Conservation (phyloP, 2,113 vertebrate genomes). For the Stegastes partitus region DNA sequence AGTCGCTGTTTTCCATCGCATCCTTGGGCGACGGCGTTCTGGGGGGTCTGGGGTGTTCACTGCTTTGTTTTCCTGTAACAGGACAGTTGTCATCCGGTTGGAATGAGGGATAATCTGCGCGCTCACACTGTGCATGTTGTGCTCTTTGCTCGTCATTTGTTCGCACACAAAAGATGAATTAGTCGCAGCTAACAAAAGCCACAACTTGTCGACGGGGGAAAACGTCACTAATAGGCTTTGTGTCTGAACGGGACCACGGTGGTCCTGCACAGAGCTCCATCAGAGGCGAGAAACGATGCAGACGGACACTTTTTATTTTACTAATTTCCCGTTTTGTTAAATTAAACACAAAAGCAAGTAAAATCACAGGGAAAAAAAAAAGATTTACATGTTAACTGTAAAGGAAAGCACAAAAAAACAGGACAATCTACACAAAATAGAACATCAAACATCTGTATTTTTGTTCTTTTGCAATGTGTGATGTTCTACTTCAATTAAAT, state of each 20-base stretch:
- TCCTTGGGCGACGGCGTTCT: slow-evolving; percentile 28
- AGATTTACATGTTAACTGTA: too few relatives aligned
- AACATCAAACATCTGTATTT: too few relatives aligned
- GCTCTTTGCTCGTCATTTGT: slow-evolving; percentile 48
- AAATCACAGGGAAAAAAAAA: too few relatives aligned
- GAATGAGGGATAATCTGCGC: slow-evolving; percentile 68
- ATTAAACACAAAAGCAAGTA: too few relatives aligned
- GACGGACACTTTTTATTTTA: too few relatives aligned
- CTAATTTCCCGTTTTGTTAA: too few relatives aligned
- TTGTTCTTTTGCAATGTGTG: too few relatives aligned
- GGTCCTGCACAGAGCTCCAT: too few relatives aligned
- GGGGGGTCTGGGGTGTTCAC: slow-evolving; percentile 4
- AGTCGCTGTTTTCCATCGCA: slow-evolving; percentile 3
- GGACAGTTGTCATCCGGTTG: slow-evolving; percentile 54
- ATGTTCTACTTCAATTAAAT: too few relatives aligned
- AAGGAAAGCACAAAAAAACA: too few relatives aligned
- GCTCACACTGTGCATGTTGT: slow-evolving; percentile 47
- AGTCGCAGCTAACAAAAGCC: slow-evolving; percentile 68
- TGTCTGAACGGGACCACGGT: slow-evolving; percentile 32
- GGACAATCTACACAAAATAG: too few relatives aligned
- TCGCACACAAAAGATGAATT: slow-evolving; percentile 63
- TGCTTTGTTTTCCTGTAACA: slow-evolving; percentile 38
- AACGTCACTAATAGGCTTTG: slow-evolving; percentile 70
- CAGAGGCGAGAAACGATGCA: too few relatives aligned
- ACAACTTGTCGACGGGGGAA: slow-evolving; percentile 63